These are phyloP conservation scores for Orchesella flavescens DNA, from an alignment of 2,888 invertebrate genomes.

Conservation along the genomic window DNA sequence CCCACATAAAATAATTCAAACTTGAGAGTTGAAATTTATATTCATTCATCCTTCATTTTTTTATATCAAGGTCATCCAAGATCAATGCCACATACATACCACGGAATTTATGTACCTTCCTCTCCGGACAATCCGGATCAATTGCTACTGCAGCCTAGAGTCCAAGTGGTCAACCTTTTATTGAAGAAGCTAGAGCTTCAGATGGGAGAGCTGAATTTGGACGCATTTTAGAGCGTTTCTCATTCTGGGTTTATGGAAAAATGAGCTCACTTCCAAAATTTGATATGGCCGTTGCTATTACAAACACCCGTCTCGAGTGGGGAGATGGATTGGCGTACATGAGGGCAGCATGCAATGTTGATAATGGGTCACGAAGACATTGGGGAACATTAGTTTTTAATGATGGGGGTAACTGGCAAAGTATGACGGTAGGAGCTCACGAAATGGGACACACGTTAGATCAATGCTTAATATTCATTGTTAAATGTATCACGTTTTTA, in stretches of 20 bases:
- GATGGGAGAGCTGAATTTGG: conserved; percentile 64
- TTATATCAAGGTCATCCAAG: neutral
- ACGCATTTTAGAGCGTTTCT: conserved; percentile 45
- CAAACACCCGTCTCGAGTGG: conserved; percentile 62
- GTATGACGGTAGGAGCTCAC: conserved; percentile 58
- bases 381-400: conserved; percentile 56
- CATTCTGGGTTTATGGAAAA: conserved; percentile 56
- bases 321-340: conserved; percentile 64
- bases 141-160: too few relatives aligned
- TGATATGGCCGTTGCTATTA: conserved; percentile 60
- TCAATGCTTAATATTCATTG: neutral
- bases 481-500: too few relatives aligned
- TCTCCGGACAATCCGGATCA: conserved; percentile 78
- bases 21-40: neutral
- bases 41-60: too few relatives aligned
- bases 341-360: conserved; percentile 48
- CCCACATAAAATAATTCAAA: neutral
- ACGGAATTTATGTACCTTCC: conserved; percentile 75
- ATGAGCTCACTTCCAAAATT: conserved; percentile 39
- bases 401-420: conserved; percentile 61
- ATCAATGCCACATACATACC: too few relatives aligned
- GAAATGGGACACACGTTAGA: conserved; percentile 63
- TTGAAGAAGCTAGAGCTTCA: conserved; percentile 61
- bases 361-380: neutral
- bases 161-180: conserved; percentile 60